Conservation (phyloP, 2,797 vertebrate genomes). For the Phrynocephalus vlangalii region DNA sequence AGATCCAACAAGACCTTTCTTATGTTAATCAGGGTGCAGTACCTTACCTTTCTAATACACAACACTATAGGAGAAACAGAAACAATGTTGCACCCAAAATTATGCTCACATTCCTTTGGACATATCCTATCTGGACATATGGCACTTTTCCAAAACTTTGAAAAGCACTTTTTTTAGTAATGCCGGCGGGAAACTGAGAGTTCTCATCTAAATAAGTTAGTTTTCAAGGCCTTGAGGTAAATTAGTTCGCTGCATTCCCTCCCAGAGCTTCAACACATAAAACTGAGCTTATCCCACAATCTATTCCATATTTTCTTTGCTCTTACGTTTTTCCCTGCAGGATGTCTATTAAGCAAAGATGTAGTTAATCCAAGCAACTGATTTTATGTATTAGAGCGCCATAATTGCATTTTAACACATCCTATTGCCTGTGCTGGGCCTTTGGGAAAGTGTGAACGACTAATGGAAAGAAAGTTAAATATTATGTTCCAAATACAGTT, state of each 20-base stretch:
- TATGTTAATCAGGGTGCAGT: background rate
- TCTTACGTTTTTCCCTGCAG: background rate
- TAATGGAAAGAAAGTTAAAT: conserved; percentile 27
- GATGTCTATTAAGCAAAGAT: background rate
- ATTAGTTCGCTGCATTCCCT: background rate
- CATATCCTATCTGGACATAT: too few species aligned
- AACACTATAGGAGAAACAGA: background rate
- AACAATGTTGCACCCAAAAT: background rate
- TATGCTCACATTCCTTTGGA: background rate
- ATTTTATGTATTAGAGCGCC: background rate
- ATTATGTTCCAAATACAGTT: background rate
- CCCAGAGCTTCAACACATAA: background rate
- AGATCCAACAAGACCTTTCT: background rate
- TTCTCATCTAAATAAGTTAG: background rate
- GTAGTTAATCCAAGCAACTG: background rate
- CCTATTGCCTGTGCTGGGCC: background rate
- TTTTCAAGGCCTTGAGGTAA: too few species aligned
- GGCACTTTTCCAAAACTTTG: background rate
- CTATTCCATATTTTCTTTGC: background rate
- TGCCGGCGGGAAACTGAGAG: background rate
- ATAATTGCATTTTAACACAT: conserved; percentile 7
- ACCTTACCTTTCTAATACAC: background rate
- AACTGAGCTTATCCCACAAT: background rate
- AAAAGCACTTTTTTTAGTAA: too few species aligned
- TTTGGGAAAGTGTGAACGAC: conserved; percentile 14